Base-by-base conservation (phyloP, 2,113 vertebrate genomes). In the Nibea albiflora region DNA sequence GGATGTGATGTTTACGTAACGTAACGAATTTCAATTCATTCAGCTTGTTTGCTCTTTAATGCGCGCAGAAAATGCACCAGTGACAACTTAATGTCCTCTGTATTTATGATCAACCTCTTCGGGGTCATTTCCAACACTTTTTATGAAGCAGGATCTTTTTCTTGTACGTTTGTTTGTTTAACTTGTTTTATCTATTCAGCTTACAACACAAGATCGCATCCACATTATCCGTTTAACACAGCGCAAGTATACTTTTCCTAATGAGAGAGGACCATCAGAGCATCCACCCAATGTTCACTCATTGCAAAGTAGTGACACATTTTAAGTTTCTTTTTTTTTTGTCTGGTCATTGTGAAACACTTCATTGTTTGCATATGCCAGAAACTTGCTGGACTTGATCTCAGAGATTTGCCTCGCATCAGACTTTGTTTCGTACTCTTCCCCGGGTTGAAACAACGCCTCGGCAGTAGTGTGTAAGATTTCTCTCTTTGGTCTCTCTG, bases 341-440 rank as follows among this genome's bases (percentile, higher is more conserved):
- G 35, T 39, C 35, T 39, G 7, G 7, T 39, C 35, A 39, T 35
- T 8, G 0, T 35, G 31, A 35, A 1, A 35, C 35, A 39, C 35
- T 39, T 9, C 8, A 9, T 16, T 50, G 12, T 7, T 15, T 62
- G n/a, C 22, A 39, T 39, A 39, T 39, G 31, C 1, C 19, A 65
- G n/a, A 79, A 84, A 82, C 78, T 53, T 20, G 83, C 63, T 44
- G 5, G 61, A 89, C 78, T 74, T 57, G 83, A 83, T 83, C 19
- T 42, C 16, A 24, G 12, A 28, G 16, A 26, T 22, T 1, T 9
- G 1, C 11, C 2, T 46, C 2, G 22, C 19, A n/a, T n/a, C 39
- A 12, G 35, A 22, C 54, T 20, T 26, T 8, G 3, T 1, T 44
- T 6, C 54, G 8, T 22, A 39, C 35, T 39, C 8, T 39, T 39